Evolutionary conservation across 2,797 vertebrate genomes (phyloP).

Genomic region (Megalops cyprinoides): DNA sequence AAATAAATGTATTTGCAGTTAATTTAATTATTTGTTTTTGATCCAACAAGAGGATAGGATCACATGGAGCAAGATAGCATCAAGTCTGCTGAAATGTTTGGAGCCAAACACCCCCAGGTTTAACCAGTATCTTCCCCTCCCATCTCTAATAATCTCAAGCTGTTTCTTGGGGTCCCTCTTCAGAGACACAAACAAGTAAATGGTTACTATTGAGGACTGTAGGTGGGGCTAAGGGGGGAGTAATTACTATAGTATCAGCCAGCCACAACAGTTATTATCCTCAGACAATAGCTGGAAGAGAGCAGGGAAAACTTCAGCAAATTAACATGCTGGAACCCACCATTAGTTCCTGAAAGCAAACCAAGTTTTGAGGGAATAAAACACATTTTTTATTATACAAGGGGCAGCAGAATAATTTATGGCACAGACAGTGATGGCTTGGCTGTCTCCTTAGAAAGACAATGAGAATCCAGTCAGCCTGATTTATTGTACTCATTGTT

Average conservation of each 20-base stretch:
- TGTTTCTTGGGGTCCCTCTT: conserved; percentile 16
- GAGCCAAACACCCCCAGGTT: neutral
- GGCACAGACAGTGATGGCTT: neutral
- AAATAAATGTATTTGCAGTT: neutral
- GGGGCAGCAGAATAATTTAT: neutral
- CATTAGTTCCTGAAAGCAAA: conserved; percentile 22
- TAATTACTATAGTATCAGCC: conserved; percentile 19
- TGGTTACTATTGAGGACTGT: neutral
- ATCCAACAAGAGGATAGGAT: neutral
- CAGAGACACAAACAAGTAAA: conserved; percentile 28
- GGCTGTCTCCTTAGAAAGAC: too few relatives aligned
- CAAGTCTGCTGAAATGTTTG: neutral
- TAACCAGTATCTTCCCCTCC: neutral
- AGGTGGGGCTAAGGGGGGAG: conserved; percentile 9
- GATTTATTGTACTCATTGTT: neutral
- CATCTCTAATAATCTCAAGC: neutral
- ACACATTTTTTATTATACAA: neutral
- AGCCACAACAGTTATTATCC: conserved; percentile 17
- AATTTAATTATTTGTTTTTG: neutral
- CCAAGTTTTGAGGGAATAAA: neutral
- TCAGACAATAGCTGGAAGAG: conserved; percentile 25
- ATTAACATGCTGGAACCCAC: conserved; percentile 18
- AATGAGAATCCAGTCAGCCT: neutral
- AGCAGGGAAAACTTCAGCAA: conserved; percentile 15
- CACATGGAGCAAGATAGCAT: too few relatives aligned